Conservation (phyloP, 2,888 invertebrate species). For the Camponotus fellah region DNA sequence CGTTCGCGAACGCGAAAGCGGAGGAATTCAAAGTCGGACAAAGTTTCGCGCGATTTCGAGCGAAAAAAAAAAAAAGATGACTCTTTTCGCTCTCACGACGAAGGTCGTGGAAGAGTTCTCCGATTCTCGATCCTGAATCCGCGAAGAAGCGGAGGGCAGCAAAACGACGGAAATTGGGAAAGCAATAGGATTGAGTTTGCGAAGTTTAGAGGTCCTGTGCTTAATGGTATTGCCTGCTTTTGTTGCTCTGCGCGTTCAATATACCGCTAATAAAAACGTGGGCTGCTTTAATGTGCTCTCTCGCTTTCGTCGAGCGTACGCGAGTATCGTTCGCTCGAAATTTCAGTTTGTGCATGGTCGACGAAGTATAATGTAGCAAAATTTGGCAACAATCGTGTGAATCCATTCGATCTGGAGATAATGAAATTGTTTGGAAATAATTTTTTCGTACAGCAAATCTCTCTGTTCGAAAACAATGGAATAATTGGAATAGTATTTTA, state of each 20-base stretch:
- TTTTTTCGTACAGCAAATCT: not conserved
- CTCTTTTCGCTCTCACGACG: conserved; percentile 19
- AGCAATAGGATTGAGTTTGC: conserved; percentile 78
- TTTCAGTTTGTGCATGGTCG: not conserved
- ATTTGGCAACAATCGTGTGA: not conserved
- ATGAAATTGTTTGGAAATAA: not conserved
- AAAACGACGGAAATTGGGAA: conserved; percentile 62
- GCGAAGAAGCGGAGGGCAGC: conserved; percentile 50
- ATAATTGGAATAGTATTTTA: not conserved
- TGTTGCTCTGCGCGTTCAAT: conserved; percentile 69
- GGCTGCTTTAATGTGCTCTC: conserved; percentile 30
- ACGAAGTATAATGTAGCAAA: not conserved
- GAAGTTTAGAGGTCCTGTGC: conserved; percentile 74
- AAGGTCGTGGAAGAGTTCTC: conserved; percentile 12
- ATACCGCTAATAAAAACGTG: conserved; percentile 77
- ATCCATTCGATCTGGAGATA: not conserved
- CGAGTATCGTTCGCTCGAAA: not conserved
- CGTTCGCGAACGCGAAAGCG: conserved; percentile 3
- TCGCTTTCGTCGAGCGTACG: not conserved
- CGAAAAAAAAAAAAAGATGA: conserved; percentile 30
- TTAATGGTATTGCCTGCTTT: conserved; percentile 81
- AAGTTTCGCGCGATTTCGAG: conserved; percentile 49
- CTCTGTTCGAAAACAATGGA: not conserved
- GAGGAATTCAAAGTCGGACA: conserved; percentile 43
- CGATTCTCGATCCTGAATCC: conserved; percentile 45